A percentile compares a stretch with the other conserved stretches of the same genome.
Conservation (phyloP, 2,888 invertebrate genomes). For the Resseliella maxima region DNA sequence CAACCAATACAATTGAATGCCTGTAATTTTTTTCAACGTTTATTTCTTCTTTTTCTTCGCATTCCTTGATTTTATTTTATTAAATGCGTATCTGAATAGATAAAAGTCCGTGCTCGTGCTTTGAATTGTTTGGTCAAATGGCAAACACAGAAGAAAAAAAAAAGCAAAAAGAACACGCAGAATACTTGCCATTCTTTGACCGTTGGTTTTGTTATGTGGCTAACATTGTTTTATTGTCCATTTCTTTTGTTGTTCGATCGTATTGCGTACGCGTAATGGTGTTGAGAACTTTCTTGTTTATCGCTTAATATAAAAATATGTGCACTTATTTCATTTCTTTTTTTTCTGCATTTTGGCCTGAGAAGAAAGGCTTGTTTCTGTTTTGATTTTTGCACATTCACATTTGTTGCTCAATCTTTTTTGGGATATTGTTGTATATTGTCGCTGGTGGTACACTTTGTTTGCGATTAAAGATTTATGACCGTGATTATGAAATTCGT, state of each 20-base stretch:
- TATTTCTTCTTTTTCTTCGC: background rate
- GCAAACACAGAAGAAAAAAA: background rate
- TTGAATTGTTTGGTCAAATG: constrained; percentile 9
- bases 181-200: background rate
- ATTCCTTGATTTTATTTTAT: constrained; percentile 35
- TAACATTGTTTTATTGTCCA: constrained; percentile 30
- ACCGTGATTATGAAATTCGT: constrained; percentile 53
- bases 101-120: constrained; percentile 11
- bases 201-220: background rate
- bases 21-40: constrained; percentile 21
- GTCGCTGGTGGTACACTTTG: constrained; percentile 51
- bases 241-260: constrained; percentile 7
- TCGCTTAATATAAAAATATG: constrained; percentile 20
- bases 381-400: background rate
- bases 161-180: background rate
- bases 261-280: constrained; percentile 19
- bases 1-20: background rate
- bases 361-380: constrained; percentile 16
- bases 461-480: constrained; percentile 49
- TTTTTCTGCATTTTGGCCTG: background rate
- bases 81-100: constrained; percentile 35
- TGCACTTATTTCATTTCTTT: constrained; percentile 41
- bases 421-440: background rate
- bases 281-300: constrained; percentile 53
- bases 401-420: background rate